Evolutionary conservation across 2,888 invertebrate genomes (phyloP), one percentile per base, ranked within the genome.

Genomic region (Lasioglossum vierecki): DNA sequence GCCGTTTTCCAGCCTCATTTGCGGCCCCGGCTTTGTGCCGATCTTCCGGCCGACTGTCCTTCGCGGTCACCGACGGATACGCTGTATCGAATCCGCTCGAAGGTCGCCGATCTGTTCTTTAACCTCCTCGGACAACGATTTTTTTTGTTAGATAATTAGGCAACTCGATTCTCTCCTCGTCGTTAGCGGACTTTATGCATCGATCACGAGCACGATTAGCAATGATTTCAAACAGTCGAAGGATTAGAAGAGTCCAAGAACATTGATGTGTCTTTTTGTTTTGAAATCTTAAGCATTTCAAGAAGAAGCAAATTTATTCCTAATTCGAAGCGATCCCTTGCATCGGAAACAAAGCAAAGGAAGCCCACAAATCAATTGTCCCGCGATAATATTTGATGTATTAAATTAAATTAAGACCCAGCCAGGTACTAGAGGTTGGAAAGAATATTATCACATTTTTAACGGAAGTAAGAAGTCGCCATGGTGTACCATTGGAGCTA

Each of bases 1-100:
- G 73, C 72, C 80, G 80, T 86, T 83, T 88, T 85, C 81, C 82
- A 60, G 80, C 53, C 82, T 80, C 88, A 44, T 80, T 53, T 83
- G 53, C 66, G 79, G 63, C 15, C 35, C 44, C 22, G 6, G 18
- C 53, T 68, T 70, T 44, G 26, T 63, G 26, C 46, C 44, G 39
- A 41, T 70, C 53, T 53, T 15, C 66, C 70, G 30, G 18, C 57
- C 18, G 39, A 26, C 71, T 11, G 76, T 30, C 74, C 68, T 46
- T 76, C 35, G 35, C 46, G 26, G 35, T 35, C 35, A 44, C 39
- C 66, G 30, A 35, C 18, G 9, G 35, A 8, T 22, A 66, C 46
- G 15, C 35, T 53, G 35, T 35, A 35, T 35, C 35, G 53, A 35
- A 46, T 68, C 66, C 66, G 22, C 35, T 68, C 35, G 66, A 68